A percentile compares a stretch with the other conserved stretches of the same genome.
Evolutionary conservation across 2,113 vertebrate genomes (phyloP).

Genomic region (Alethe diademata): DNA sequence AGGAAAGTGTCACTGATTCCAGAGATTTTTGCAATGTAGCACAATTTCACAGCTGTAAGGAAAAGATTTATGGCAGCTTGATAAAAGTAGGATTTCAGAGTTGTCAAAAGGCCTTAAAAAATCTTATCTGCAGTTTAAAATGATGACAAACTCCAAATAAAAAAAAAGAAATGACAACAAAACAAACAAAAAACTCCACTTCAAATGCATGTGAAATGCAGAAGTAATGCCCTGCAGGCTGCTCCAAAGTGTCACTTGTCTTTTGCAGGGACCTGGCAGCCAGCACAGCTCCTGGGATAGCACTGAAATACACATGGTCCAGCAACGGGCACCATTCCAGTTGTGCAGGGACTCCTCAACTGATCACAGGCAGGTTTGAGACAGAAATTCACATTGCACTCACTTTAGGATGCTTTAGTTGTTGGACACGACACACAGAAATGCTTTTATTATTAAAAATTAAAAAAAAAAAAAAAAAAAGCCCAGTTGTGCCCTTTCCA

Average conservation of each 20-base stretch:
- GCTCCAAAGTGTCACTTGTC: neutral
- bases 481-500: slow-evolving; percentile 64
- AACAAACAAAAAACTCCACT: neutral
- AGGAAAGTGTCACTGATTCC: slow-evolving; percentile 28
- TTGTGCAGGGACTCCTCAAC: neutral
- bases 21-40: slow-evolving; percentile 23
- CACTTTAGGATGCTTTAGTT: neutral
- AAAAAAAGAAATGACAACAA: neutral
- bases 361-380: slow-evolving; percentile 16
- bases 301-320: neutral
- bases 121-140: slow-evolving; percentile 11
- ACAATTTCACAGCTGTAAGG: slow-evolving; percentile 47
- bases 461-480: slow-evolving; percentile 16
- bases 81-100: slow-evolving; percentile 35
- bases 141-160: neutral
- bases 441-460: slow-evolving; percentile 11
- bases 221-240: slow-evolving; percentile 51
- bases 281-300: neutral
- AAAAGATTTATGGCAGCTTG: slow-evolving; percentile 21
- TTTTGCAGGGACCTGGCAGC: slow-evolving; percentile 21
- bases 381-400: slow-evolving; percentile 9
- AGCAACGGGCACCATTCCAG: neutral
- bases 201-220: slow-evolving; percentile 14
- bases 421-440: slow-evolving; percentile 20
- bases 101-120: slow-evolving; percentile 28